These are phyloP conservation scores for Helleia helle DNA, from an alignment of 2,888 invertebrate species.

Conservation along the genomic window DNA sequence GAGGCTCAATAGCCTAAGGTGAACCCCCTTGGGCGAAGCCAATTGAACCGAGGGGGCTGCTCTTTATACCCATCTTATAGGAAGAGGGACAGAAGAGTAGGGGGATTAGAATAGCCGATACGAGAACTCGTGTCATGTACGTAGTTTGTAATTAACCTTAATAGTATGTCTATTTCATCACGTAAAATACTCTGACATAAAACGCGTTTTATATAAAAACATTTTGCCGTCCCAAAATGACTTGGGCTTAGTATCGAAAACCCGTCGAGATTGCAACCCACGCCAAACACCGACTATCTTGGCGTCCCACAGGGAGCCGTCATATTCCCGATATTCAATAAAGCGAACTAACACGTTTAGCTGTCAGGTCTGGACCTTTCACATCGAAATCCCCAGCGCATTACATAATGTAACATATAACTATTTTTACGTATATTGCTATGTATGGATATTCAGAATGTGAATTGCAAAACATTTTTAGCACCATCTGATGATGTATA, in stretches of 20 bases:
- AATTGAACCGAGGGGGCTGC: too few relatives aligned
- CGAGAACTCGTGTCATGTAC: too few relatives aligned
- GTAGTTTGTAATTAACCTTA: too few relatives aligned
- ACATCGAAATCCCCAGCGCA: constrained; percentile 44
- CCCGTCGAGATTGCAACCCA: constrained; percentile 48
- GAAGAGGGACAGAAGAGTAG: too few relatives aligned
- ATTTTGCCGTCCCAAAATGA: constrained; percentile 25
- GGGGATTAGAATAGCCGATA: too few relatives aligned
- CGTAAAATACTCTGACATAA: too few relatives aligned
- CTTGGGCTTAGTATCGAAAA: constrained; percentile 38
- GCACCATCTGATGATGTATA: not conserved
- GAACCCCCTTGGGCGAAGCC: too few relatives aligned
- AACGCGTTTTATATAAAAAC: too few relatives aligned
- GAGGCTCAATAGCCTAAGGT: too few relatives aligned
- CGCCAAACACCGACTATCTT: constrained; percentile 37
- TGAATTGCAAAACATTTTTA: not conserved
- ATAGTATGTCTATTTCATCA: too few relatives aligned
- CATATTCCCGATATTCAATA: constrained; percentile 63
- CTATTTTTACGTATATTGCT: not conserved
- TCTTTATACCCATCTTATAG: too few relatives aligned
- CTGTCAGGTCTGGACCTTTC: constrained; percentile 42
- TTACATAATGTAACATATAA: constrained; percentile 27
- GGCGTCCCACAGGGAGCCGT: constrained; percentile 43
- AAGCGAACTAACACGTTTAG: constrained; percentile 60
- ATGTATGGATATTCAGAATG: not conserved